Evolutionary conservation across 2,113 vertebrate genomes (phyloP), one percentile per base, ranked within the genome.

Genomic region (Carassius gibelio): DNA sequence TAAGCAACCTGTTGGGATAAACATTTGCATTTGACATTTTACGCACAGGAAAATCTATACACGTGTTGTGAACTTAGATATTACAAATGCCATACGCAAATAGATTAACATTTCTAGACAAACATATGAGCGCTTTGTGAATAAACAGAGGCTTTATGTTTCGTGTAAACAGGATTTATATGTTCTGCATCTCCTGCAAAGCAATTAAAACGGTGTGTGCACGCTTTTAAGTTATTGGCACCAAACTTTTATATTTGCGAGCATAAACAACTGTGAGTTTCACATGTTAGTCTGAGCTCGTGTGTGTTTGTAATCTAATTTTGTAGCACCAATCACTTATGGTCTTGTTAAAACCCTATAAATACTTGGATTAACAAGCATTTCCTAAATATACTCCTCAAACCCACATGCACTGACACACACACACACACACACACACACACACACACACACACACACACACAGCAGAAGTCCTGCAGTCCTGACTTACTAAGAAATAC

Each of bases 1-100:
- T 99, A 91, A 99, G 91, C 89, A 99, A 95, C 92, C 98, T 99
- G 95, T 91, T 19, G 26, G 48, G 55, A 79, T 23, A 88, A 30
- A 85, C 11, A 52, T 77, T 26, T 8, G 38, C 14, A 26, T 45
- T 9, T 75, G 82, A 66, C 61, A 66, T 80, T 83, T 69, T 71
- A 26, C 9, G 55, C 69, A 55, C 64, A 30, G 78, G 8, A 10
- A 66, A 81, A 66, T 81, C 61, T 81, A 66, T 66, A 48, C 36
- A 66, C 50, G 61, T 15, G 3, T 11, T 48, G 8, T 50, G 66
- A 66, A 45, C 66, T 64, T 38, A 30, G 78, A 64, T 11, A 30
- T 19, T 66, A 81, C 4, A 50, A 81, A 81, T 66, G 42, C 8
- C 61, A 30, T 30, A 15, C 30, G 38, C 61, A 81, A 81, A 81